Conservation (phyloP, 1,140 invertebrate genomes). For the Pachyrhynchus sulphureomaculatus region DNA sequence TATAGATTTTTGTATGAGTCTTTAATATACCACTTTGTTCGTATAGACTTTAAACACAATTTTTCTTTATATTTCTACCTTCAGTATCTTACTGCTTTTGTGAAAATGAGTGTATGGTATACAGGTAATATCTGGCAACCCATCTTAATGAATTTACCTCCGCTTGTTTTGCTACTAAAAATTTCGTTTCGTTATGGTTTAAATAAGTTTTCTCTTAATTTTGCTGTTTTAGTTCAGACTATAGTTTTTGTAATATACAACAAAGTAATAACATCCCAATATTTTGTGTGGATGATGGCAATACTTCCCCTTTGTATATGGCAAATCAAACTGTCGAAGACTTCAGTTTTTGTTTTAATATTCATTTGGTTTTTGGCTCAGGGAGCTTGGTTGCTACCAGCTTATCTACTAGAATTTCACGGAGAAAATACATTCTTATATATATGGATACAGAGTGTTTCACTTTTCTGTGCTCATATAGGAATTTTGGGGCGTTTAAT, state of each 20-base stretch:
- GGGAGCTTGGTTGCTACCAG: conserved; percentile 83
- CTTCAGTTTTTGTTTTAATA: conserved; percentile 54
- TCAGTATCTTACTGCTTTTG: conserved; percentile 76
- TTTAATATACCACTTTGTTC: conserved; percentile 87
- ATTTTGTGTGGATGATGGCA: conserved; percentile 95
- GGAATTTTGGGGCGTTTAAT: conserved; percentile 71
- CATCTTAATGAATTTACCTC: conserved; percentile 71
- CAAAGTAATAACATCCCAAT: conserved; percentile 96
- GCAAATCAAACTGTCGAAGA: conserved; percentile 59
- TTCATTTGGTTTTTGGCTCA: conserved; percentile 78
- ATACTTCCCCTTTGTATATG: conserved; percentile 78
- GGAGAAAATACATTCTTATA: conserved; percentile 78
- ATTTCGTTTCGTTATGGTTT: conserved; percentile 70
- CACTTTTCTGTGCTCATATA: conserved; percentile 78
- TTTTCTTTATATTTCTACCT: conserved; percentile 97
- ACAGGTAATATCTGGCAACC: conserved; percentile 59
- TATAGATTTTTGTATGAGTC: conserved; percentile 89
- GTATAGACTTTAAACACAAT: conserved; percentile 93
- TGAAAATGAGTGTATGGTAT: conserved; percentile 24
- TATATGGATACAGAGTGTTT: conserved; percentile 74
- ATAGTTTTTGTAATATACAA: conserved; percentile 93
- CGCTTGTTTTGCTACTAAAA: conserved; percentile 69
- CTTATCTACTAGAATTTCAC: conserved; percentile 90
- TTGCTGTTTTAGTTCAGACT: conserved; percentile 83
- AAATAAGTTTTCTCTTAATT: conserved; percentile 69